These are phyloP conservation scores for Sinhomidia bicolor DNA, from an alignment of 2,888 invertebrate species.

Conservation along the genomic window DNA sequence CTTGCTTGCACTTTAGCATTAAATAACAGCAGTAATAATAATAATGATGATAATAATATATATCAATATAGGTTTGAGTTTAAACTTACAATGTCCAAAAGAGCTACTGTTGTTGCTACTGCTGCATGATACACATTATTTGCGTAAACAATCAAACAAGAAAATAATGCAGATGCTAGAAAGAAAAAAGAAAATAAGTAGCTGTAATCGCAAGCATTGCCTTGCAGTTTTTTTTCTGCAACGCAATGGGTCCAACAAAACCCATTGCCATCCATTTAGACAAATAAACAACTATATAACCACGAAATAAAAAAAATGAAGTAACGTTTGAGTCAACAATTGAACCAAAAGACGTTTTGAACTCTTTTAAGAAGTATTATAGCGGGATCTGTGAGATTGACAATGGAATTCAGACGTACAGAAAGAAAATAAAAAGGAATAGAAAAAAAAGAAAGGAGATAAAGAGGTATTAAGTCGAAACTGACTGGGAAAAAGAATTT, in stretches of 20 bases:
- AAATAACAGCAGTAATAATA: too few relatives aligned
- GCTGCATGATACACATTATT: conserved; percentile 36
- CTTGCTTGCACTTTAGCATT: background rate
- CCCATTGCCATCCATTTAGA: conserved; percentile 36
- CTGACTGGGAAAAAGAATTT: conserved; percentile 54
- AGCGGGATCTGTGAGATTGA: conserved; percentile 70
- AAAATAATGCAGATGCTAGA: conserved; percentile 56
- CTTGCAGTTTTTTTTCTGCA: conserved; percentile 14
- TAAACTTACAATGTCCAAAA: background rate
- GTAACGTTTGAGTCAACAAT: conserved; percentile 57
- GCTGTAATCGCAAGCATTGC: conserved; percentile 50
- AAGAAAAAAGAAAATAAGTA: conserved; percentile 37
- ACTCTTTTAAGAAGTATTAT: conserved; percentile 68
- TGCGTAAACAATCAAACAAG: conserved; percentile 50
- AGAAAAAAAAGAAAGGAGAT: conserved; percentile 46
- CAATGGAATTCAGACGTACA: conserved; percentile 62
- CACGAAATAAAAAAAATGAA: conserved; percentile 36
- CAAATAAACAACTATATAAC: conserved; percentile 54
- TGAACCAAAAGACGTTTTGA: conserved; percentile 54
- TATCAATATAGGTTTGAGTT: too few relatives aligned
- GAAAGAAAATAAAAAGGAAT: conserved; percentile 8
- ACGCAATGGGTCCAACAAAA: background rate
- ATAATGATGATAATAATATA: background rate
- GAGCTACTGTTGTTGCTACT: background rate
- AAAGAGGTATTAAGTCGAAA: conserved; percentile 62